These are phyloP conservation scores for Platygyra sinensis DNA, from an alignment of 64 coral and sea anemone species.

Conservation along the genomic window DNA sequence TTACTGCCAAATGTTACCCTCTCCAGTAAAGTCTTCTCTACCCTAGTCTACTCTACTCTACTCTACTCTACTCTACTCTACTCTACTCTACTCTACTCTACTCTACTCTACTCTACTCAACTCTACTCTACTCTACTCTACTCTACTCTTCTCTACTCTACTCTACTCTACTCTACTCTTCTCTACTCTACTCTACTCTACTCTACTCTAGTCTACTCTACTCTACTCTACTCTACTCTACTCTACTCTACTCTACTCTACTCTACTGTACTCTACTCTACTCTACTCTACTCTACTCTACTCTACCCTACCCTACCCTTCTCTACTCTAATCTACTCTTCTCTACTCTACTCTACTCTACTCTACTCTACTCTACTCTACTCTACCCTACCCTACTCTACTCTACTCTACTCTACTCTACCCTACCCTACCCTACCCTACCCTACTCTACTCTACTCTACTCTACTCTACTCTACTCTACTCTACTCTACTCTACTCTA, in stretches of 20 bases:
- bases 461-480: neutral
- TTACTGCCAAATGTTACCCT: too few relatives aligned
- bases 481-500: neutral
- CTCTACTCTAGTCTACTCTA: slow-evolving; percentile 13
- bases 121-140: too few relatives aligned
- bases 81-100: too few relatives aligned
- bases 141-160: neutral
- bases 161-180: slow-evolving; percentile 3
- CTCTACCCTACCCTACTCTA: neutral
- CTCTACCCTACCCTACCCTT: neutral
- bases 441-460: neutral
- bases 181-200: neutral
- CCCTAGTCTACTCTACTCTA: too few relatives aligned
- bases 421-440: neutral
- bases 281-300: neutral
- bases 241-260: slow-evolving; percentile 8
- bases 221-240: slow-evolving; percentile 11
- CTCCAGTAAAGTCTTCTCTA: too few relatives aligned
- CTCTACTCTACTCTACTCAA: too few relatives aligned
- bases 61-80: too few relatives aligned
- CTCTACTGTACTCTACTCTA: neutral
- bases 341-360: neutral
- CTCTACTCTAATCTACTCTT: neutral
- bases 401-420: slow-evolving; percentile 2
- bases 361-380: neutral